phyloP scores from a whole-genome alignment of 2,797 vertebrate species.

The Garrulus glandarius region DNA sequence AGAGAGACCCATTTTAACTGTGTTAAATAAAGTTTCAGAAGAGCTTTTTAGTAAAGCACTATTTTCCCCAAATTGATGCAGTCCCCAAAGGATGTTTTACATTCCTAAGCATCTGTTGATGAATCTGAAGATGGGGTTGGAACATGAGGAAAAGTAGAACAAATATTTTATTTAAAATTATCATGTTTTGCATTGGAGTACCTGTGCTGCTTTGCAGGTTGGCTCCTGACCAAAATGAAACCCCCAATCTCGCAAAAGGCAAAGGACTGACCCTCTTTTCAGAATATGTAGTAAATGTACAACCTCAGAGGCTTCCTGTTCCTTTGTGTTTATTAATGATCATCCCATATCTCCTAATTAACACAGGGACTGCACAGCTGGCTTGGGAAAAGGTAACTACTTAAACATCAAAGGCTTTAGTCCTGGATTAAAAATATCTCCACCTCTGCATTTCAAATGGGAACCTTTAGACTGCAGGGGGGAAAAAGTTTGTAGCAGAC shows the following conservation, averaged over 20 bases:
- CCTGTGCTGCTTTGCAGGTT: not conserved
- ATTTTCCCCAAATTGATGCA: not conserved
- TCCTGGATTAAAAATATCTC: not conserved
- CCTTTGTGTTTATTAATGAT: not conserved
- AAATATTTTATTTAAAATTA: not conserved
- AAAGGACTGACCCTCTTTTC: not conserved
- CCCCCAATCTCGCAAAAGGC: not conserved
- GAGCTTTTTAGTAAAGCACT: not conserved
- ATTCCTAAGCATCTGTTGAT: not conserved
- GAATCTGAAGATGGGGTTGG: not conserved
- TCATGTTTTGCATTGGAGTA: not conserved
- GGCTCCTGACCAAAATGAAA: not conserved
- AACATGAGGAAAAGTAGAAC: not conserved
- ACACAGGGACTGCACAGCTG: not conserved
- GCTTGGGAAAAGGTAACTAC: not conserved
- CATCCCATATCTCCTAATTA: not conserved
- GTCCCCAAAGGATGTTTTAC: not conserved
- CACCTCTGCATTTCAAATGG: not conserved
- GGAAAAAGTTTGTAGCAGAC: not conserved
- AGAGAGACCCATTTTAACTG: not conserved
- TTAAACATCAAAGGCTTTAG: not conserved
- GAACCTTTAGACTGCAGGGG: not conserved
- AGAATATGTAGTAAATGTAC: not conserved
- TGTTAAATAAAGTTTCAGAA: not conserved
- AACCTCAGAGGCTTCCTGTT: not conserved